Evolutionary conservation across 1,140 invertebrate genomes (phyloP), one percentile per base, ranked within the genome.

Genomic region (Scaptomyza montana): DNA sequence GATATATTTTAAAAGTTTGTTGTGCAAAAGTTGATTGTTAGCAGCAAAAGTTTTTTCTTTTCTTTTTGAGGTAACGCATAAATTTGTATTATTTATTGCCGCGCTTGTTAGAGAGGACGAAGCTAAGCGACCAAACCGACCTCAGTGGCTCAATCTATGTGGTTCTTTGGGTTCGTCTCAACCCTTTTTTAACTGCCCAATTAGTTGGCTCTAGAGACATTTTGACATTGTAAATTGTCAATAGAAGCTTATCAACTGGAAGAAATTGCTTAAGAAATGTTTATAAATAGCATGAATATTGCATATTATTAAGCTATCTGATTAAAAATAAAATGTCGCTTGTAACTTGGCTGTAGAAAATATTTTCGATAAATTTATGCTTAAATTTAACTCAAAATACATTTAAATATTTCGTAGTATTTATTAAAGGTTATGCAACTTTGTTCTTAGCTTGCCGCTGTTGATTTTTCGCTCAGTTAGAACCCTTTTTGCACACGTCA

Each of bases 21-120:
- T 61, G 50, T 67, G 57, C 56, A 73, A 73, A 73, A 73, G 70
- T 73, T 73, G 55, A 73, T 73, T 67, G 64, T 68, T 67, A 36
- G 70, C 49, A 43, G 5, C 39, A 49, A 72, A 72, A 73, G 25
- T 68, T 73, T 33, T 49, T 33, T 5, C 30, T 5, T 7, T 33
- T 6, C 7, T 45, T 43, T 61, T 73, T 73, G 56, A 55, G 70
- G 70, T 45, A 68, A 56, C 70, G 70, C 64, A 73, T 73, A 62
- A 73, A 73, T 73, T 73, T 73, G 30, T 72, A 67, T 72, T 72
- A 72, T 72, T 67, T 72, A 72, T 72, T 70, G 67, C 63, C 55
- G 51, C 55, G 51, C 67, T 70, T 49, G 67, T 70, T 64, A 64
- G 43, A 56, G 33, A 56, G 51, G 21, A 51, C 33, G 21, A 41